phyloP scores from a whole-genome alignment of 2,113 vertebrate species.

The Aphyosemion australe region DNA sequence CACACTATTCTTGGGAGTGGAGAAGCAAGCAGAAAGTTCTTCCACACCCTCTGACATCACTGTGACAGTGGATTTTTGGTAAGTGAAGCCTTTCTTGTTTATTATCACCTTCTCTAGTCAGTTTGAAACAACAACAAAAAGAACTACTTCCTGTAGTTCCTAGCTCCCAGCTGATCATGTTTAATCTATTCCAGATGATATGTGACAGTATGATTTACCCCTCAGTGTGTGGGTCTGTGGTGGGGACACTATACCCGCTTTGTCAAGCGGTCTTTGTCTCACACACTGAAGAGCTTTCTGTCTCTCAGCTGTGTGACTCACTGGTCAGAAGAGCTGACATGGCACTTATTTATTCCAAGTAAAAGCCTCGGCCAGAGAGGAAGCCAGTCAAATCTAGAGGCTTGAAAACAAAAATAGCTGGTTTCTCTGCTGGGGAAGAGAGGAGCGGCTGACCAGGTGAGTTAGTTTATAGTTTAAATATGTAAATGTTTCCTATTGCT shows the following conservation, averaged over 20 bases:
- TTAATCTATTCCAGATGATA: too few relatives aligned
- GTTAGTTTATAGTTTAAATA: background rate
- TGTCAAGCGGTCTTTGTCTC: slow-evolving; percentile 34
- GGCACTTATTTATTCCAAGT: slow-evolving; percentile 58
- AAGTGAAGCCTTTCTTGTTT: slow-evolving; percentile 25
- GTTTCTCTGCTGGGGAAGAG: slow-evolving; percentile 8
- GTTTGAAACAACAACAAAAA: background rate
- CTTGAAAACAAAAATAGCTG: slow-evolving; percentile 26
- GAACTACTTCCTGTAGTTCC: slow-evolving; percentile 1
- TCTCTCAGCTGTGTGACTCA: slow-evolving; percentile 53
- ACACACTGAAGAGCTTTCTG: slow-evolving; percentile 45
- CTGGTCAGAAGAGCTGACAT: slow-evolving; percentile 61
- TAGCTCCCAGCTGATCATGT: too few relatives aligned
- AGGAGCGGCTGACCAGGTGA: slow-evolving; percentile 39
- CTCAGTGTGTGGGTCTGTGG: slow-evolving; percentile 13
- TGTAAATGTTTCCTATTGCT: background rate
- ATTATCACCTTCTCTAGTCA: background rate
- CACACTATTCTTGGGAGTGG: background rate
- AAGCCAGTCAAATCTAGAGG: slow-evolving; percentile 32
- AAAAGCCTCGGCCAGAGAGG: slow-evolving; percentile 35
- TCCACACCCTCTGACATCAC: slow-evolving; percentile 12
- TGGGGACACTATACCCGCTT: slow-evolving; percentile 47
- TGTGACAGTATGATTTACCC: background rate
- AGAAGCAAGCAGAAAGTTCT: slow-evolving; percentile 6
- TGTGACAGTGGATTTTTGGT: slow-evolving; percentile 42